phyloP scores from a whole-genome alignment of 2,113 vertebrate species.

The Urocynchramus pylzowi region DNA sequence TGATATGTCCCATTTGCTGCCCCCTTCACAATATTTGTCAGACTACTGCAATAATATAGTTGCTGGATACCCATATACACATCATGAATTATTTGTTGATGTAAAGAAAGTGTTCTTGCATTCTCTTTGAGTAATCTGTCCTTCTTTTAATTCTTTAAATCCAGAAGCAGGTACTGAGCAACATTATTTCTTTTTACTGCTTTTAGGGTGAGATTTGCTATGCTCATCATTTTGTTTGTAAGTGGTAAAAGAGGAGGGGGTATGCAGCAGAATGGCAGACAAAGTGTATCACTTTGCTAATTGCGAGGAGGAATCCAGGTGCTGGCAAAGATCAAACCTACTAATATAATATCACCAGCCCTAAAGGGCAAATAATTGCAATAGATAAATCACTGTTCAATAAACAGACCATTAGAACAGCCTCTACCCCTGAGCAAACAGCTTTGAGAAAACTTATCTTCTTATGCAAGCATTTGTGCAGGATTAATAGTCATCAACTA shows the following conservation, averaged over 20 bases:
- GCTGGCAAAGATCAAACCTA: constrained; percentile 1
- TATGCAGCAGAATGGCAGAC: not conserved
- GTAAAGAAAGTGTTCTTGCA: constrained; percentile 24
- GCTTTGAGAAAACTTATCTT: constrained; percentile 39
- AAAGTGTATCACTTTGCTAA: constrained; percentile 7
- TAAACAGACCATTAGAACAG: constrained; percentile 18
- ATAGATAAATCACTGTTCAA: constrained; percentile 44
- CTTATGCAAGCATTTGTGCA: not conserved
- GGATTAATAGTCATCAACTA: constrained; percentile 30
- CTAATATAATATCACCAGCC: not conserved
- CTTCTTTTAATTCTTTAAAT: constrained; percentile 33
- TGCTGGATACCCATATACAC: not conserved
- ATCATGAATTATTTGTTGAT: constrained; percentile 53
- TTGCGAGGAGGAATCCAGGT: not conserved
- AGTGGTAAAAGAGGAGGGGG: not conserved
- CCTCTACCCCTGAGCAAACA: constrained; percentile 10
- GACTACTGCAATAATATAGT: not conserved
- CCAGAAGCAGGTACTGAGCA: not conserved
- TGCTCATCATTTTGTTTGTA: not conserved
- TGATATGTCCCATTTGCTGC: constrained; percentile 48
- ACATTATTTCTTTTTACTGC: constrained; percentile 1
- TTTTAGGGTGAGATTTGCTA: not conserved
- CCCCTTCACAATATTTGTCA: constrained; percentile 50
- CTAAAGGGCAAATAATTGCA: constrained; percentile 42
- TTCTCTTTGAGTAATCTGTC: constrained; percentile 8